Base-by-base conservation (phyloP, 1,140 invertebrate species). In the Meloidogyne exigua region DNA sequence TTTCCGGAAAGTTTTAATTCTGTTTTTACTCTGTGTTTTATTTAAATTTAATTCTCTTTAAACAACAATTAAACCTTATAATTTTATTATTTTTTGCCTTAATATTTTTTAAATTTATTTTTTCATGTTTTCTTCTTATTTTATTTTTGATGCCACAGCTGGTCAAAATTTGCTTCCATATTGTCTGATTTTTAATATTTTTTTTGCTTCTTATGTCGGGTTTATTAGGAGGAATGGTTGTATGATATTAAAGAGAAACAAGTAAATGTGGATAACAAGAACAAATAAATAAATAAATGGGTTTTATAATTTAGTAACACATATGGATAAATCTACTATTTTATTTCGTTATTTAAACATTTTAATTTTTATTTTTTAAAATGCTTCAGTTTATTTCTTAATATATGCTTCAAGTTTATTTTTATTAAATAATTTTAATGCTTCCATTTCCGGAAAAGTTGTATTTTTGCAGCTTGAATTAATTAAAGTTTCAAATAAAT, bases 81-180 rank as follows among this genome's bases (percentile, higher is more conserved):
- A n/a, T n/a, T n/a, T n/a, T n/a, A n/a, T n/a, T n/a, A n/a, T n/a
- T n/a, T 49, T 49, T 49, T 49, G 3, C 15, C 44, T 42, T 11
- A 49, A 49, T 18, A 18, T 49, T 49, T 18, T 49, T 49, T 13
- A 18, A n/a, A n/a, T n/a, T 57, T 57, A 57, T 9, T 57, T 57
- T 57, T n/a, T n/a, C 9, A 3, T n/a, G n/a, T 57, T 57, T 57
- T 44, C 42, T 44, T 44, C 4, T n/a, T 10, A 15, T n/a, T 57
- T n/a, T 57, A n/a, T n/a, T 57, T 57, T 57, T n/a, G 28, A n/a
- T 57, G 49, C 49, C 49, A 57, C 49, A 57, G 49, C 49, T 57
- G 49, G 18, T 21, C 15, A n/a, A n/a, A 57, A 44, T 44, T 57
- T 57, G 18, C 49, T 57, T 57, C 44, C 44, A 5, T 18, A n/a